Percentiles rank a stretch among this genome's conserved stretches.
Evolutionary conservation across 2,797 vertebrate genomes (phyloP).

Genomic region (Morus bassanus): DNA sequence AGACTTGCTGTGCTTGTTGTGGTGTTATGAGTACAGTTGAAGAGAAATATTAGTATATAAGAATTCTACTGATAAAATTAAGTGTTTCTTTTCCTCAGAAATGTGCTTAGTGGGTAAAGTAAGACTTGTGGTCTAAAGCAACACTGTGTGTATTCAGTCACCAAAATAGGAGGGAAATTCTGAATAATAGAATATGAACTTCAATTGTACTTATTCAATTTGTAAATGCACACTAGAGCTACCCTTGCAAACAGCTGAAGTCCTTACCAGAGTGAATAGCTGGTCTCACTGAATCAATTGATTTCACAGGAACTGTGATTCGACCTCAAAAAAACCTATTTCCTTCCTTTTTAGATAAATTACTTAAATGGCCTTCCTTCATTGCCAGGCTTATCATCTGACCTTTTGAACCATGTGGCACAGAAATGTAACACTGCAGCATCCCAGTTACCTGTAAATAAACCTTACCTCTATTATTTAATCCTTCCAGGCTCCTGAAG

Average conservation of each 20-base stretch:
- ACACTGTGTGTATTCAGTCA: neutral
- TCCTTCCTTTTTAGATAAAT: neutral
- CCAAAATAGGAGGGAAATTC: neutral
- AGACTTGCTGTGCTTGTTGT: neutral
- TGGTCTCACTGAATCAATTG: neutral
- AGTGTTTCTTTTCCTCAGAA: neutral
- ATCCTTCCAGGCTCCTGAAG: constrained; percentile 30
- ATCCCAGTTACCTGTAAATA: constrained; percentile 60
- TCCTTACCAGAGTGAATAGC: neutral
- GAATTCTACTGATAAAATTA: neutral
- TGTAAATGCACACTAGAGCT: neutral
- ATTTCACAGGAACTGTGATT: neutral
- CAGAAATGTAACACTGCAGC: constrained; percentile 31
- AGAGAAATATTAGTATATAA: neutral
- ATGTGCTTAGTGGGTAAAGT: neutral
- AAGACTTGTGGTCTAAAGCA: neutral
- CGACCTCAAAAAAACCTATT: neutral
- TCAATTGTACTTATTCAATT: neutral
- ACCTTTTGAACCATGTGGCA: constrained; percentile 14
- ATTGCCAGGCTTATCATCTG: neutral
- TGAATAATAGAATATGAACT: neutral
- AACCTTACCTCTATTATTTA: constrained; percentile 70
- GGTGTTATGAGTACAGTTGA: neutral
- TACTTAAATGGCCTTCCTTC: neutral
- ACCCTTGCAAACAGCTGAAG: neutral